A percentile compares a stretch with the other conserved stretches of the same genome.
Evolutionary conservation across 2,888 invertebrate species (phyloP).

Genomic region (Agrotis ipsilon): DNA sequence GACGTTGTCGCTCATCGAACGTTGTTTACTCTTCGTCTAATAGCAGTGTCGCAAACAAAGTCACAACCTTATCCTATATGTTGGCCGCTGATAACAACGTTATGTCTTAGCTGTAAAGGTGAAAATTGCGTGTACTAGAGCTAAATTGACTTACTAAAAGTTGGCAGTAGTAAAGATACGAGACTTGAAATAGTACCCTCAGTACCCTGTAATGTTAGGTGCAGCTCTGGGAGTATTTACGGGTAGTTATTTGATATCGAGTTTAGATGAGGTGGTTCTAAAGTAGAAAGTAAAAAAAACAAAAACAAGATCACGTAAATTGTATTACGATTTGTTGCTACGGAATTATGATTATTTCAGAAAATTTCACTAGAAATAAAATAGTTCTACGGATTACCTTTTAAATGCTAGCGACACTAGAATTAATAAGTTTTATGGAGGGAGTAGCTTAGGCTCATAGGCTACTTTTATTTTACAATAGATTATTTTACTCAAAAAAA

Average conservation of each 20-base stretch:
- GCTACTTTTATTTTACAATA: no score
- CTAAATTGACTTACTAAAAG: constrained; percentile 23
- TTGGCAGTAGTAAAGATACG: constrained; percentile 34
- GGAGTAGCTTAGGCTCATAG: no score
- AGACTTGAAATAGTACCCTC: constrained; percentile 24
- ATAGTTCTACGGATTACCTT: no score
- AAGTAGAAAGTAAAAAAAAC: neutral
- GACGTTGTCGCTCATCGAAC: constrained; percentile 37
- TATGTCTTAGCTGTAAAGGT: constrained; percentile 22
- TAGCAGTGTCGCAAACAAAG: constrained; percentile 51
- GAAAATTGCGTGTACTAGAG: constrained; percentile 36
- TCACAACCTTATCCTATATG: constrained; percentile 28
- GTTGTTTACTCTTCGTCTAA: constrained; percentile 48
- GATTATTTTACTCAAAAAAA: no score
- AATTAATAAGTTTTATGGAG: no score
- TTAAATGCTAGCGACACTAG: no score
- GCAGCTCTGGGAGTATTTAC: constrained; percentile 33
- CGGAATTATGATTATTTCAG: no score
- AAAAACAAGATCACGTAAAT: neutral
- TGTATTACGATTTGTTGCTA: no score
- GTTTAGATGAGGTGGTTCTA: constrained; percentile 1
- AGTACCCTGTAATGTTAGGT: constrained; percentile 31
- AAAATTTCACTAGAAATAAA: no score
- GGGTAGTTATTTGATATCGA: constrained; percentile 20
- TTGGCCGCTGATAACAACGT: constrained; percentile 32